Conservation (phyloP, 2,888 invertebrate genomes). For the Rhabditophanes sp. region DNA sequence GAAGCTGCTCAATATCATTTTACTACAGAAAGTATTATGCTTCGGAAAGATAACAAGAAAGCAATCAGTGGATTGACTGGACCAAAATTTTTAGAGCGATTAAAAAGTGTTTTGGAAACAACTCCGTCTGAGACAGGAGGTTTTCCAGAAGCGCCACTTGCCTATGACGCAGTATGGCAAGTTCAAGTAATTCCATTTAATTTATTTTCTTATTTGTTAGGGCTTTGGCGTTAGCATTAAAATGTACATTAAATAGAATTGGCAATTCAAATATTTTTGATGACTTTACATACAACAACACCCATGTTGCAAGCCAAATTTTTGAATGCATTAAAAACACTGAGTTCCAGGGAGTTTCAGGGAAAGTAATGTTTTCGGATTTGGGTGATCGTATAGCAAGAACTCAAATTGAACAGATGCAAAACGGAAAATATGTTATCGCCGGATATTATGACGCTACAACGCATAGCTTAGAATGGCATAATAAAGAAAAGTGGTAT, state of each 20-base stretch:
- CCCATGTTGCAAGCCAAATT: conserved; percentile 80
- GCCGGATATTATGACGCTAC: conserved; percentile 90
- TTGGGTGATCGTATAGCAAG: conserved; percentile 86
- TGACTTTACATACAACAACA: conserved; percentile 86
- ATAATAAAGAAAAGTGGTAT: conserved; percentile 60
- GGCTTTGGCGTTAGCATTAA: conserved; percentile 86
- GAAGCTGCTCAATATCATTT: conserved; percentile 88
- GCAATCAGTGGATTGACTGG: conserved; percentile 53
- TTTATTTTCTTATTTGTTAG: conserved; percentile 13
- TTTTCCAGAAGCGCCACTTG: conserved; percentile 78
- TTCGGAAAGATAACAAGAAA: conserved; percentile 76
- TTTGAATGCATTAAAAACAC: conserved; percentile 96
- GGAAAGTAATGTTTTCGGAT: conserved; percentile 88
- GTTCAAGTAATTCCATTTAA: conserved; percentile 4
- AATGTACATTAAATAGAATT: conserved; percentile 80
- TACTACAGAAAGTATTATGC: conserved; percentile 94
- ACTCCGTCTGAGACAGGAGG: conserved; percentile 64
- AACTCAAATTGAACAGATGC: conserved; percentile 92
- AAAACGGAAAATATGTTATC: conserved; percentile 78
- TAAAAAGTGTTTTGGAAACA: conserved; percentile 64
- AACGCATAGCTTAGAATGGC: conserved; percentile 84
- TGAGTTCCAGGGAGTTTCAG: conserved; percentile 89
- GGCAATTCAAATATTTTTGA: conserved; percentile 67
- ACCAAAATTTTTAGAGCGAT: conserved; percentile 62
- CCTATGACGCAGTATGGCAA: conserved; percentile 92